phyloP scores from a whole-genome alignment of 2,113 vertebrate genomes.

The Mionectes macconnelli region DNA sequence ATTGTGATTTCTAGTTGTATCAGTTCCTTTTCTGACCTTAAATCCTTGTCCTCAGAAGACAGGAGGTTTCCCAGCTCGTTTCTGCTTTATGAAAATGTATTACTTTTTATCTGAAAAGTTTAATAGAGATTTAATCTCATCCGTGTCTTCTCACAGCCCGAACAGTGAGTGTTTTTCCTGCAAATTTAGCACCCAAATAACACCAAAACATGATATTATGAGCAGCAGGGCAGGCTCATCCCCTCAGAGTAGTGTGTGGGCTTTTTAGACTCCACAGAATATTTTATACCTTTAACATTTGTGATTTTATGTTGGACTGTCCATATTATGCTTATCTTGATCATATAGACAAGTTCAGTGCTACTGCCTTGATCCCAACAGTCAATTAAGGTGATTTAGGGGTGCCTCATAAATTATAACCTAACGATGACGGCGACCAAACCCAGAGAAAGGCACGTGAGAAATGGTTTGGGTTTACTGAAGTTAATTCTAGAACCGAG shows the following conservation, averaged over 20 bases:
- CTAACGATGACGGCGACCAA: neutral
- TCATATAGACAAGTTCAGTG: neutral
- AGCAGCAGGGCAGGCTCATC: neutral
- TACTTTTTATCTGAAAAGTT: neutral
- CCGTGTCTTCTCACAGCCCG: neutral
- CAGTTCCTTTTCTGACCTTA: neutral
- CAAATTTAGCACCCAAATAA: neutral
- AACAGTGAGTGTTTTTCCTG: neutral
- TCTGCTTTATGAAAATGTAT: neutral
- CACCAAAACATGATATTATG: fast-evolving
- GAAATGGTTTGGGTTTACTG: neutral
- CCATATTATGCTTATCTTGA: neutral
- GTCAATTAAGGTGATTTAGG: neutral
- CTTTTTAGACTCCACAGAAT: neutral
- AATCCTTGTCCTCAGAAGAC: neutral
- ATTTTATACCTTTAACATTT: neutral
- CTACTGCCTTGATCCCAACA: neutral
- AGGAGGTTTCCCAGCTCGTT: neutral
- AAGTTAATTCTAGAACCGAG: neutral
- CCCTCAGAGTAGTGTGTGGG: too few relatives aligned
- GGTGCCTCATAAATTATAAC: neutral
- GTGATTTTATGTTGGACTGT: neutral
- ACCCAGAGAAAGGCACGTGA: neutral
- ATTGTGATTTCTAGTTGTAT: neutral
- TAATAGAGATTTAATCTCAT: neutral